Conservation (phyloP, 64 coral and sea anemone genomes). For the Pachyseris speciosa region DNA sequence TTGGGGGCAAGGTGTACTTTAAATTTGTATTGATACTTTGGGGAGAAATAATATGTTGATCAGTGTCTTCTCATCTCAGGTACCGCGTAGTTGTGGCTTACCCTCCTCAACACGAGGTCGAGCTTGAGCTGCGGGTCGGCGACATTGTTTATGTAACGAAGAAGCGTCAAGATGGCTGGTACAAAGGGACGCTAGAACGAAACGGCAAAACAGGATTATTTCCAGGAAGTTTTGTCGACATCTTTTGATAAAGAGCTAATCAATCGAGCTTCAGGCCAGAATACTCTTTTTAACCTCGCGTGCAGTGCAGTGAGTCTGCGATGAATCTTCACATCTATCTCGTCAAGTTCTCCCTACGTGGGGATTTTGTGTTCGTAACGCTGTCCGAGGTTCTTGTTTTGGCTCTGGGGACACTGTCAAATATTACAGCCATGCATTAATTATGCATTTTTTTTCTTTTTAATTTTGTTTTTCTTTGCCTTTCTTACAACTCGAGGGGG, state of each 20-base stretch:
- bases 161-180: slow-evolving; percentile 95
- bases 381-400: no score
- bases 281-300: background rate
- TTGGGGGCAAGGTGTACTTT: background rate
- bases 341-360: no score
- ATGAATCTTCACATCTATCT: no score
- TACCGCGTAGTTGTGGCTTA: slow-evolving; percentile 82
- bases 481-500: no score
- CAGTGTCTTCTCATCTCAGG: slow-evolving; percentile 3
- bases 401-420: no score
- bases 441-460: no score
- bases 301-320: no score
- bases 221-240: slow-evolving; percentile 87
- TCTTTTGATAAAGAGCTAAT: slow-evolving; percentile 52
- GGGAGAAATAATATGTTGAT: background rate
- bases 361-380: no score
- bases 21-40: background rate
- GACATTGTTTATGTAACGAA: slow-evolving; percentile 94
- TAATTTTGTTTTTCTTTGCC: no score
- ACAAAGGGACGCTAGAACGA: slow-evolving; percentile 94
- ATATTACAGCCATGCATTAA: no score
- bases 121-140: slow-evolving; percentile 86
- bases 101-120: slow-evolving; percentile 89
- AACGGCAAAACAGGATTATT: slow-evolving; percentile 96
- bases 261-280: background rate